Evolutionary conservation across 2,888 invertebrate species (phyloP).

Genomic region (Himalopsyche tibetana): DNA sequence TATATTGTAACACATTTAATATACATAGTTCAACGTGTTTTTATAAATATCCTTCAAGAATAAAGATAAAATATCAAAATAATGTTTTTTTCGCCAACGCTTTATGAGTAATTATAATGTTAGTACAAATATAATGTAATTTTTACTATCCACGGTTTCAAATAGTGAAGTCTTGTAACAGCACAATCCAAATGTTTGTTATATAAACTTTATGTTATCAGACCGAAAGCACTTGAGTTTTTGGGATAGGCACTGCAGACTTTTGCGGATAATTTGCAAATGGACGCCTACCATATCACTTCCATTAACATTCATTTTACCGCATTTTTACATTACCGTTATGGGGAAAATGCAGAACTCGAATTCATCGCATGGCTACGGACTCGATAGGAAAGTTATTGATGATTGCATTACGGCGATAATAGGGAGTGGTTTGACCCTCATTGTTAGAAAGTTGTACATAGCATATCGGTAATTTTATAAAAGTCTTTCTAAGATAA

Average conservation of each 20-base stretch:
- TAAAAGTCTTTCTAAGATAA: neutral
- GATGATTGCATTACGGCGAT: conserved; percentile 48
- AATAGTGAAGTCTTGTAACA: neutral
- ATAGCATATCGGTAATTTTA: neutral
- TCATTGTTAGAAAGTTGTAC: conserved; percentile 3
- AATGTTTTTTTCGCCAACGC: no score
- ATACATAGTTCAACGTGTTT: no score
- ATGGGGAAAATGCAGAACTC: conserved; percentile 58
- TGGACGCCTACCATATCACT: conserved; percentile 50
- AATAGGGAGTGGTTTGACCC: conserved; percentile 18
- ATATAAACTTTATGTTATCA: conserved; percentile 7
- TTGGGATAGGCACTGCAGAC: conserved; percentile 56
- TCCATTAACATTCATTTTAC: conserved; percentile 57
- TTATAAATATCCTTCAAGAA: no score
- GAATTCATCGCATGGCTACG: conserved; percentile 47
- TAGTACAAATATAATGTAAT: neutral
- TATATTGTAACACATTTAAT: no score
- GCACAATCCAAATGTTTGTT: conserved; percentile 5
- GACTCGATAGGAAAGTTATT: conserved; percentile 48
- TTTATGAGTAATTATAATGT: no score
- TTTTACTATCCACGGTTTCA: neutral
- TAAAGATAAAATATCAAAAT: no score
- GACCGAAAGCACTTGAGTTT: conserved; percentile 23
- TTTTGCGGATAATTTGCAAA: conserved; percentile 60
- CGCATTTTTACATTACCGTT: conserved; percentile 64